A percentile compares a stretch with the other conserved stretches of the same genome.
Conservation (phyloP, 2,797 vertebrate genomes). For the Leuciscus waleckii region DNA sequence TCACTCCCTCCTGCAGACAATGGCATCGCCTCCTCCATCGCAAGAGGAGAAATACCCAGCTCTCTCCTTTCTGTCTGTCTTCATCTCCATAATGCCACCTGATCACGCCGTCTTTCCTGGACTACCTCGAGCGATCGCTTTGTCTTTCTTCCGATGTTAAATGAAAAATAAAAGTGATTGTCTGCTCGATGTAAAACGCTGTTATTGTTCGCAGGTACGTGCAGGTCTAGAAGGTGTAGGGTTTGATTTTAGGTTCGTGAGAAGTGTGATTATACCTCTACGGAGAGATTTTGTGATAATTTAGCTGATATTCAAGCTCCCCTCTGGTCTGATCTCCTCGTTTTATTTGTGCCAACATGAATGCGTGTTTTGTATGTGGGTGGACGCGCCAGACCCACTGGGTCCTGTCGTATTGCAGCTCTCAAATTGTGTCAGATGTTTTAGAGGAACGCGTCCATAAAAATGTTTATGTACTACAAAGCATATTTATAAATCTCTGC, state of each 20-base stretch:
- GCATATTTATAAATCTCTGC: constrained; percentile 81
- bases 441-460: constrained; percentile 78
- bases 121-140: constrained; percentile 6
- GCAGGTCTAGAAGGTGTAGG: constrained; percentile 10
- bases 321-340: constrained; percentile 24
- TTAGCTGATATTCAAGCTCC: constrained; percentile 29
- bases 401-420: constrained; percentile 71
- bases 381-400: constrained; percentile 49
- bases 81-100: constrained; percentile 48
- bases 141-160: constrained; percentile 1
- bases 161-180: background rate
- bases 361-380: constrained; percentile 53
- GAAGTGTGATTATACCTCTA: constrained; percentile 22
- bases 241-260: background rate
- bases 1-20: constrained; percentile 62
- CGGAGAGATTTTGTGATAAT: constrained; percentile 18
- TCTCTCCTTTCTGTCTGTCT: constrained; percentile 38
- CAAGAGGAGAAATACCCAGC: constrained; percentile 52
- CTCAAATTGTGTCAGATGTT: constrained; percentile 79
- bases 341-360: constrained; percentile 31
- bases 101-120: constrained; percentile 24
- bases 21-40: constrained; percentile 54
- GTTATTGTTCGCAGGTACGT: background rate
- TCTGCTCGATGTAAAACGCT: constrained; percentile 1
- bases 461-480: constrained; percentile 84